Evolutionary conservation across 2,797 vertebrate genomes (phyloP).

Genomic region (Cryptoblepharus egeriae): DNA sequence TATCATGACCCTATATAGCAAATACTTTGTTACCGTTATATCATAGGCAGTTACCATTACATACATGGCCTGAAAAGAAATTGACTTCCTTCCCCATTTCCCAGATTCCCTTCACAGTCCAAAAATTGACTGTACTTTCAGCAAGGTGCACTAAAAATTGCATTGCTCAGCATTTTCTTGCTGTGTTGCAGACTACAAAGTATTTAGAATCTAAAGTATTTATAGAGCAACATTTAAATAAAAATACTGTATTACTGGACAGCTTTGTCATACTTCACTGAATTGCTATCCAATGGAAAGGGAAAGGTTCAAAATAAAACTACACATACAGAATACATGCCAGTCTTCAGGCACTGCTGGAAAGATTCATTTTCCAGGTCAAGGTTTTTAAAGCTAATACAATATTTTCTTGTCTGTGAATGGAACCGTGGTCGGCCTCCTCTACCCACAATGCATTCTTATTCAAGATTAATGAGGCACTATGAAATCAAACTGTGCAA

Average conservation of each 20-base stretch:
- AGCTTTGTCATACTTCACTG: not conserved
- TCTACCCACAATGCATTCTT: conserved; percentile 42
- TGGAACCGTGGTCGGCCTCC: conserved; percentile 11
- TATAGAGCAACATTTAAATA: conserved; percentile 34
- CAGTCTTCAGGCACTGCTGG: not conserved
- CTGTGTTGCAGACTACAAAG: conserved; percentile 8
- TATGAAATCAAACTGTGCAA: conserved; percentile 46
- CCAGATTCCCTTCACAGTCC: not conserved
- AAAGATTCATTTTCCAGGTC: conserved; percentile 28
- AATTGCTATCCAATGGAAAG: not conserved
- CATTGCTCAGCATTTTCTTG: not conserved
- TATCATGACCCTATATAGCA: not conserved
- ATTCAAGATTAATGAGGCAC: conserved; percentile 54
- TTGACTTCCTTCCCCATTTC: not conserved
- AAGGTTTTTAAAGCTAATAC: conserved; percentile 16
- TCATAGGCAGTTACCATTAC: not conserved
- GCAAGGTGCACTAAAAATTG: not conserved
- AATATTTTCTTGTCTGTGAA: conserved; percentile 36
- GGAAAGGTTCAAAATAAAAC: conserved; percentile 18
- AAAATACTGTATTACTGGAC: conserved; percentile 11
- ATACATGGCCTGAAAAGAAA: not conserved
- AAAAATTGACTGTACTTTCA: conserved; percentile 14
- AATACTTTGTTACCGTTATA: not conserved
- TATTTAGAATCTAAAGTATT: conserved; percentile 8
- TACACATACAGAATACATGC: not conserved